These are phyloP conservation scores for Antheraea pernyi DNA, from an alignment of 1,140 invertebrate genomes.

Conservation along the genomic window DNA sequence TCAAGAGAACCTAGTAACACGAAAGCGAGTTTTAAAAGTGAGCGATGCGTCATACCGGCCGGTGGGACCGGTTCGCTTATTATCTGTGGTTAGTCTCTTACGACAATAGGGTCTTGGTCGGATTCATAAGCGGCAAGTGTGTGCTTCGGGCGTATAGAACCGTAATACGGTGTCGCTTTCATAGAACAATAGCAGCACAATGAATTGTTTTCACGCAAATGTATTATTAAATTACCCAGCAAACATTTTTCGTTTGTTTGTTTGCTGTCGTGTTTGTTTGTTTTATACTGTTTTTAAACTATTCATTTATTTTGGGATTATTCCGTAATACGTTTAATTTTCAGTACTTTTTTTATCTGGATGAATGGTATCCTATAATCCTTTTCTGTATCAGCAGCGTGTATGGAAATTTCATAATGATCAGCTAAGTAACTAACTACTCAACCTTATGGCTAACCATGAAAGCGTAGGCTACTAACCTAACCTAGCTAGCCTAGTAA, in stretches of 20 bases:
- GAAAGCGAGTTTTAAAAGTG: conserved; percentile 35
- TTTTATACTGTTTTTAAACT: neutral
- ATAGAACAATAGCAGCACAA: conserved; percentile 44
- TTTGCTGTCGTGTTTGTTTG: neutral
- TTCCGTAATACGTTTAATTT: no score
- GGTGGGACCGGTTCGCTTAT: conserved; percentile 52
- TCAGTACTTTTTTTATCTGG: no score
- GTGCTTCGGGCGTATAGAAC: conserved; percentile 40
- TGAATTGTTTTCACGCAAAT: neutral
- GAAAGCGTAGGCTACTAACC: no score
- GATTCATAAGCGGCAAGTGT: conserved; percentile 44
- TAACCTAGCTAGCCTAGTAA: no score
- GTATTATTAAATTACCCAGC: neutral
- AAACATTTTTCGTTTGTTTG: neutral
- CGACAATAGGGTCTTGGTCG: conserved; percentile 39
- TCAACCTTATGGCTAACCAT: no score
- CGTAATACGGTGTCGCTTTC: conserved; percentile 51
- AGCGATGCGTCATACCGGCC: conserved; percentile 46
- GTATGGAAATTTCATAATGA: no score
- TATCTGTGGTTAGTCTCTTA: conserved; percentile 50
- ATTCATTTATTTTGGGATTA: no score
- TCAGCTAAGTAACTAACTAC: no score
- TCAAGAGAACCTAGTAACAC: conserved; percentile 26
- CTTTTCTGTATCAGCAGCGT: no score
- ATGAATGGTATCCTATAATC: no score